Evolutionary conservation across 1,140 invertebrate species (phyloP).

Genomic region (Himalopsyche phryganea): DNA sequence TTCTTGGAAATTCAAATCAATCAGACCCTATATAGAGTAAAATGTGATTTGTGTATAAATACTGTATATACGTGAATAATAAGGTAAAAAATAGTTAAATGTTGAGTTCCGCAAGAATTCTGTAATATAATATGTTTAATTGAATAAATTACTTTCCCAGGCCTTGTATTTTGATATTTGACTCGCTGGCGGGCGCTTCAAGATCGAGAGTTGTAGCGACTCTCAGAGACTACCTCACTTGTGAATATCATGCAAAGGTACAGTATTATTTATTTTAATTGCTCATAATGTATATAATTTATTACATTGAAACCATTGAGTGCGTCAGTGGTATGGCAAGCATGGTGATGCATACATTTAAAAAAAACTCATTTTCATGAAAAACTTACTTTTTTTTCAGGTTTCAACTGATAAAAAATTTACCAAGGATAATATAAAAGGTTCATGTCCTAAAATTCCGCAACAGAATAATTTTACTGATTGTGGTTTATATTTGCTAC

Average conservation of each 20-base stretch:
- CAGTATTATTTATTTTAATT: not conserved
- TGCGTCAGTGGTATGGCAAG: no score
- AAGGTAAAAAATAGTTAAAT: no score
- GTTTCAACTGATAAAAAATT: conserved; percentile 59
- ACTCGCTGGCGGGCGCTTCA: conserved; percentile 81
- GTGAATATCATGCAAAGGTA: conserved; percentile 83
- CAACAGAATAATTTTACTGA: conserved; percentile 97
- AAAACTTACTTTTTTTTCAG: conserved; percentile 38
- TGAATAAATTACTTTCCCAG: conserved; percentile 43
- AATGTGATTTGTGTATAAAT: no score
- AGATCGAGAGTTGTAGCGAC: conserved; percentile 80
- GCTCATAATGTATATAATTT: not conserved
- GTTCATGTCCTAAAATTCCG: conserved; percentile 82
- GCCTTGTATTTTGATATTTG: conserved; percentile 92
- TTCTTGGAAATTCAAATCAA: conserved; percentile 3
- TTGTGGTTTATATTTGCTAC: conserved; percentile 92
- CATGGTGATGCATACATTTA: no score
- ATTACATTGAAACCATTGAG: not conserved
- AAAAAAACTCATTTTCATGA: no score
- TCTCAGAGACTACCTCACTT: conserved; percentile 82
- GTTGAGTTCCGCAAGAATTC: no score
- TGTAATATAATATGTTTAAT: no score
- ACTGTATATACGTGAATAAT: no score
- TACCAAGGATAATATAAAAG: conserved; percentile 77
- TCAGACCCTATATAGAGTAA: not conserved